Conservation (phyloP, 2,888 invertebrate genomes). For the Torymus auratus region DNA sequence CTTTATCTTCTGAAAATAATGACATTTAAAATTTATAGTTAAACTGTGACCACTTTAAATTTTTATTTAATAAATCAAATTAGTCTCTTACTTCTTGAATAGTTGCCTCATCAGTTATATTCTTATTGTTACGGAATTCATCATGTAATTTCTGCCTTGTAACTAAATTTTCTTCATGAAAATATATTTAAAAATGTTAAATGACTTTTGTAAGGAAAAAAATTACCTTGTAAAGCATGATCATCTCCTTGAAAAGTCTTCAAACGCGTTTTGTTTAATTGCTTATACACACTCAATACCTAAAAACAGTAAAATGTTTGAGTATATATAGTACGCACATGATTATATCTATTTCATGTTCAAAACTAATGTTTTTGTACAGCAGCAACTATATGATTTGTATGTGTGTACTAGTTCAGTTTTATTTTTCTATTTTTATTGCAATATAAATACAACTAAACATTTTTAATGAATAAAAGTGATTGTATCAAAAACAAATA, state of each 20-base stretch:
- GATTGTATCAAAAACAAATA: no score
- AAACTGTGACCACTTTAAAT: neutral
- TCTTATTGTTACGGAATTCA: constrained; percentile 84
- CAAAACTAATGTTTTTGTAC: no score
- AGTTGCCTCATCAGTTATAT: constrained; percentile 79
- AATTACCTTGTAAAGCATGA: constrained; percentile 78
- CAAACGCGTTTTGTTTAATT: constrained; percentile 83
- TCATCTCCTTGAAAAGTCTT: constrained; percentile 83
- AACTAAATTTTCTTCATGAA: constrained; percentile 72
- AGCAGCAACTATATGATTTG: no score
- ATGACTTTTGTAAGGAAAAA: constrained; percentile 9
- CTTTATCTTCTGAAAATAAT: constrained; percentile 81
- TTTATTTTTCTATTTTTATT: no score
- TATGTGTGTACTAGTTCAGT: no score
- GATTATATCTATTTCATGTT: neutral
- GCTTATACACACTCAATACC: constrained; percentile 85
- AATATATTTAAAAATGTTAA: neutral
- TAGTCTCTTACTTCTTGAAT: constrained; percentile 80
- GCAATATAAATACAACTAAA: no score
- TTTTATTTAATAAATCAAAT: neutral
- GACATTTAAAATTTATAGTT: constrained; percentile 22
- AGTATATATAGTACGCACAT: neutral
- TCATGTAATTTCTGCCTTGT: constrained; percentile 86
- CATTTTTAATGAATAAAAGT: no score
- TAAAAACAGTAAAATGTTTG: constrained; percentile 65